Conservation (phyloP, 1,140 invertebrate genomes). For the Bombus consobrinus region DNA sequence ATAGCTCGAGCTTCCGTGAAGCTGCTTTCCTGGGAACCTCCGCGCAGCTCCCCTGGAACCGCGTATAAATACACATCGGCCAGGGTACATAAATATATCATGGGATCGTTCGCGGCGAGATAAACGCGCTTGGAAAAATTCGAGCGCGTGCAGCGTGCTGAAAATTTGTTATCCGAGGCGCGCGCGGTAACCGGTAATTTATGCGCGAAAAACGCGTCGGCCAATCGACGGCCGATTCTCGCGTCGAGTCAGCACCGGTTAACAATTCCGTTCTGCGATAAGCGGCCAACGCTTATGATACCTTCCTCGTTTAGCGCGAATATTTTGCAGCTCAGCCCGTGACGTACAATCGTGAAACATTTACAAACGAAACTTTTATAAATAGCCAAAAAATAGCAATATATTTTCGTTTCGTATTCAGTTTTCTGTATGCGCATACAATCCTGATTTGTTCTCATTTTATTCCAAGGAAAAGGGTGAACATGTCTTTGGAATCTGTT, state of each 20-base stretch:
- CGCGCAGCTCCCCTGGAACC: conserved; percentile 2
- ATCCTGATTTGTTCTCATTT: not conserved
- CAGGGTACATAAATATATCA: conserved; percentile 46
- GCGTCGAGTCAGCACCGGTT: not conserved
- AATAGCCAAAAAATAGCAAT: not conserved
- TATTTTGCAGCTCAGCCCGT: not conserved
- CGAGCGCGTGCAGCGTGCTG: not conserved
- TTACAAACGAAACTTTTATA: not conserved
- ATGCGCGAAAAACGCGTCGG: conserved; percentile 27
- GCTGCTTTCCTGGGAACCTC: conserved; percentile 30
- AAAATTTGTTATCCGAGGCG: conserved; percentile 41
- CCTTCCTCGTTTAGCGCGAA: not conserved
- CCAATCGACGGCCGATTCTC: conserved; percentile 6
- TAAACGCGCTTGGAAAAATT: conserved; percentile 47
- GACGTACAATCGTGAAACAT: not conserved
- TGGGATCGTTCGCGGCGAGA: conserved; percentile 23
- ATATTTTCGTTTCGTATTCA: too few relatives aligned
- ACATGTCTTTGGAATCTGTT: too few relatives aligned
- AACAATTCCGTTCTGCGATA: conserved; percentile 22
- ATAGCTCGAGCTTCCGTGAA: conserved; percentile 19
- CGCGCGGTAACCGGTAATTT: conserved; percentile 24
- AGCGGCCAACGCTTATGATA: not conserved
- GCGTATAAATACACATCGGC: conserved; percentile 47
- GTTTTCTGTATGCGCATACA: not conserved
- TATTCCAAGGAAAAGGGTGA: not conserved